Percentiles rank a stretch among this genome's conserved stretches.
Evolutionary conservation across 2,888 invertebrate species (phyloP).

Genomic region (Drosophila neutralis): DNA sequence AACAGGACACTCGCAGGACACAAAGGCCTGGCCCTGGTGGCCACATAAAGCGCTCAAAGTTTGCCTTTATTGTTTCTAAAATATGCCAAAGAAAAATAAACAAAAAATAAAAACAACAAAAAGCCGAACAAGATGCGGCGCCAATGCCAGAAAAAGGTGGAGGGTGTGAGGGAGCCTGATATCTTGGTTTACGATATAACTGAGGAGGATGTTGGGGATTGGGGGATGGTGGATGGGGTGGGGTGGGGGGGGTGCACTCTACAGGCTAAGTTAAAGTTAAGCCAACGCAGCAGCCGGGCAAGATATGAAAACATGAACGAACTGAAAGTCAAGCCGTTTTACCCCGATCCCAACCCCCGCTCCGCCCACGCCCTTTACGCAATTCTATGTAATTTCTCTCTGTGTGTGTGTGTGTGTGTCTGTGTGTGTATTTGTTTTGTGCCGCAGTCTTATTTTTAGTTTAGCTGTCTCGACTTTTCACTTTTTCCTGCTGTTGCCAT

Average conservation of each 20-base stretch:
- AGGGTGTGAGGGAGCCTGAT: background rate
- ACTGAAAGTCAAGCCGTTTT: slow-evolving; percentile 59
- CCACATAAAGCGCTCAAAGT: slow-evolving; percentile 73
- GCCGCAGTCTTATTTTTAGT: slow-evolving; percentile 20
- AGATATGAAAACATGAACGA: slow-evolving; percentile 70
- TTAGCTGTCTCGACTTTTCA: slow-evolving; percentile 34
- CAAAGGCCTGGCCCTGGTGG: slow-evolving; percentile 25
- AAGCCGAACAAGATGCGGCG: slow-evolving; percentile 8
- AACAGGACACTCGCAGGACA: slow-evolving; percentile 6
- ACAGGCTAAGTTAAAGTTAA: slow-evolving; percentile 31
- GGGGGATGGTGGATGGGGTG: background rate
- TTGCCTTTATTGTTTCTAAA: slow-evolving; percentile 77
- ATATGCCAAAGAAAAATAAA: slow-evolving; percentile 74
- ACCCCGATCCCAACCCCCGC: background rate
- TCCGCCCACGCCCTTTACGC: background rate
- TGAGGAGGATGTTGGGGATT: background rate
- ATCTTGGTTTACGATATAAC: slow-evolving; percentile 11
- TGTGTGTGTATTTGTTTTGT: slow-evolving; percentile 28
- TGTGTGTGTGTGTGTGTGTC: slow-evolving; percentile 13
- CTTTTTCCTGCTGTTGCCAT: slow-evolving; percentile 34
- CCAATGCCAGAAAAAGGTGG: slow-evolving; percentile 10
- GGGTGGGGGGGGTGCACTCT: background rate
- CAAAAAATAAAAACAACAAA: slow-evolving; percentile 41
- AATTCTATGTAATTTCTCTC: slow-evolving; percentile 21
- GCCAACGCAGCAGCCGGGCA: slow-evolving; percentile 13